These are phyloP conservation scores for Leucophenga montana DNA, from an alignment of 2,888 invertebrate species.

Conservation along the genomic window DNA sequence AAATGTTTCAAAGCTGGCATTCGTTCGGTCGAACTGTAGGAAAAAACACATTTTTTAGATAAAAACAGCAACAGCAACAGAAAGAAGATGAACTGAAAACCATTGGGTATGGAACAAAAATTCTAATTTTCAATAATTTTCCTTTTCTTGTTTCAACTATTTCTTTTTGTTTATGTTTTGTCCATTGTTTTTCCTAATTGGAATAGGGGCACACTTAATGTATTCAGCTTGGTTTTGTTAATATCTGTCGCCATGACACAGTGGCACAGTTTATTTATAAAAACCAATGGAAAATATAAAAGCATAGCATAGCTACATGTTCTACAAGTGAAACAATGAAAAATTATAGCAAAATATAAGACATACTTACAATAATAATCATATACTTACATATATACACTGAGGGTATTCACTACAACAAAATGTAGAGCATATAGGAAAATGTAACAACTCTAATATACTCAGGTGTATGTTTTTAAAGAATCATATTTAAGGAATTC, in stretches of 20 bases:
- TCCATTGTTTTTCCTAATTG: slow-evolving; percentile 50
- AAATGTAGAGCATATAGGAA: too few species aligned
- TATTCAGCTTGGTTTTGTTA: slow-evolving; percentile 14
- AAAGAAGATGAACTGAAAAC: too few species aligned
- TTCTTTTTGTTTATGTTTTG: slow-evolving; percentile 38
- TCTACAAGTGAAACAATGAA: slow-evolving; percentile 24
- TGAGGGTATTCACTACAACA: too few species aligned
- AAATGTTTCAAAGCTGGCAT: slow-evolving; percentile 28
- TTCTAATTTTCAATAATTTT: slow-evolving; percentile 4
- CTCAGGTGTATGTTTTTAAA: too few species aligned
- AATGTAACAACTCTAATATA: too few species aligned
- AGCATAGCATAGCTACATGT: neutral
- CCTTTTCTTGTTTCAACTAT: neutral
- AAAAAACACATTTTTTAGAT: neutral
- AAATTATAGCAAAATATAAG: slow-evolving; percentile 30
- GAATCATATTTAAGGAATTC: too few species aligned
- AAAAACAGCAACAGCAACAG: neutral
- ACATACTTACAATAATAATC: slow-evolving; percentile 9
- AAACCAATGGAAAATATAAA: neutral
- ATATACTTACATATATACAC: too few species aligned
- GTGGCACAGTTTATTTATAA: slow-evolving; percentile 45
- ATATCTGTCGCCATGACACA: slow-evolving; percentile 59
- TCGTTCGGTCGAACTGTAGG: neutral
- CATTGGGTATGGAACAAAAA: neutral
- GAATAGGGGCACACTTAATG: slow-evolving; percentile 20